Evolutionary conservation across 2,113 vertebrate species (phyloP).

Genomic region (Chlamydotis undulata): DNA sequence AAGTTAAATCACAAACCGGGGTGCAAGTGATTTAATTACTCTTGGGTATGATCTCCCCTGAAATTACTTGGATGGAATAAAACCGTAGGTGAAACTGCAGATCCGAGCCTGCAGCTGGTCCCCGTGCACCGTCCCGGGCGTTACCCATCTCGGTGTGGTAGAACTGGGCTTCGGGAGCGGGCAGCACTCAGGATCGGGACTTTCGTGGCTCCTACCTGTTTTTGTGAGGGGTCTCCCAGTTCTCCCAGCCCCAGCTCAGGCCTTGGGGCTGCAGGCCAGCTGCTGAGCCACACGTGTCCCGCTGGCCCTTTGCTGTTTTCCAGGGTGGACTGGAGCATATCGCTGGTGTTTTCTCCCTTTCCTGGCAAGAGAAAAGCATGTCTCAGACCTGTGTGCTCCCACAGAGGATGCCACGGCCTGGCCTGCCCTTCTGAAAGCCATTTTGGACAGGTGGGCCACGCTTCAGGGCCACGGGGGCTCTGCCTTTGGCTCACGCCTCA

Average conservation of each 20-base stretch:
- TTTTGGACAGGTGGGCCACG: neutral
- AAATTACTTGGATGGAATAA: neutral
- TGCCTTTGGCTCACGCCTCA: neutral
- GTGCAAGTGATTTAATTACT: neutral
- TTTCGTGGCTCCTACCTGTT: neutral
- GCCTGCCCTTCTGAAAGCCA: neutral
- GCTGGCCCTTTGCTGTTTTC: neutral
- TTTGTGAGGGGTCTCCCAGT: rapidly evolving
- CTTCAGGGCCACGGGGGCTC: neutral
- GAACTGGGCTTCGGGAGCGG: rapidly evolving
- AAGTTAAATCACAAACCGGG: neutral
- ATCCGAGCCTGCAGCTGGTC: neutral
- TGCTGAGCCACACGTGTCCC: neutral
- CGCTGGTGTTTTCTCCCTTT: neutral
- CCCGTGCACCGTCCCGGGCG: rapidly evolving
- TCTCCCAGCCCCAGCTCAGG: neutral
- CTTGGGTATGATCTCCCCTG: neutral
- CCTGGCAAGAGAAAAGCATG: neutral
- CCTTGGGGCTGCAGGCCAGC: neutral
- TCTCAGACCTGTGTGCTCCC: rapidly evolving
- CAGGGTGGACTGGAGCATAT: neutral
- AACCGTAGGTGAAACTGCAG: rapidly evolving
- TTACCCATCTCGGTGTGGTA: rapidly evolving
- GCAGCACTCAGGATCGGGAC: rapidly evolving
- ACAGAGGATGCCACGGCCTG: neutral